Base-by-base conservation (phyloP, 2,113 vertebrate species). In the Pseudorasbora parva region DNA sequence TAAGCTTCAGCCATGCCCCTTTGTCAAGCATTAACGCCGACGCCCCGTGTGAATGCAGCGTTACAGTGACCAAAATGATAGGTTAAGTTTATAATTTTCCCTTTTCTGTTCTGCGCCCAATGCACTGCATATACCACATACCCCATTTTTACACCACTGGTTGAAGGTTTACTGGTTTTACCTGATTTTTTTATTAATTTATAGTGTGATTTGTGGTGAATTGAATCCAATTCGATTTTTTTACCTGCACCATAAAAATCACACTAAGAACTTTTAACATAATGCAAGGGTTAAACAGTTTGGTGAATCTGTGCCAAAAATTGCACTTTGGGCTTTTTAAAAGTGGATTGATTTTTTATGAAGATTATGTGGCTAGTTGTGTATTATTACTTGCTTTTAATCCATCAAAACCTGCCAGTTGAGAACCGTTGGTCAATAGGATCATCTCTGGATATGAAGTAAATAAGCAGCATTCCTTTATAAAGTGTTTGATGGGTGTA, bases 401-500 rank as follows among this genome's bases (percentile, higher is more conserved):
- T 71, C 68, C 68, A 8, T 41, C 2, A 19, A 30, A 51, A 33
- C 15, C 2, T 6, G 0, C 59, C 23, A 79, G 59, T 79, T 79
- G 77, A 79, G 77, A 79, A 33, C 23, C 19, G 17, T 43, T 10
- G 25, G 25, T 49, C 59, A 64, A 79, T 47, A 64, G 59, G 14
- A 33, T 43, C 33, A 47, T 64, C 12, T 79, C 30, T 77, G 23
- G 25, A 43, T 8, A 9, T 17, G 0, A 14, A 45, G 12, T 3
- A 62, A 10, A 59, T 1, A 8, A 79, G 77, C 77, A 79, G 77
- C 77, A 64, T 79, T 64, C 41, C 57, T 7, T 14, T 79, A 79
- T 66, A 79, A 79, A 79, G 77, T 64, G 77, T 79, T 79, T 59
- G 6, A 71, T 6, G 68, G 37, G 23, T 43, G 68, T 10, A 43